phyloP scores from a whole-genome alignment of 2,113 vertebrate species.

The Chlorocebus sabaeus region DNA sequence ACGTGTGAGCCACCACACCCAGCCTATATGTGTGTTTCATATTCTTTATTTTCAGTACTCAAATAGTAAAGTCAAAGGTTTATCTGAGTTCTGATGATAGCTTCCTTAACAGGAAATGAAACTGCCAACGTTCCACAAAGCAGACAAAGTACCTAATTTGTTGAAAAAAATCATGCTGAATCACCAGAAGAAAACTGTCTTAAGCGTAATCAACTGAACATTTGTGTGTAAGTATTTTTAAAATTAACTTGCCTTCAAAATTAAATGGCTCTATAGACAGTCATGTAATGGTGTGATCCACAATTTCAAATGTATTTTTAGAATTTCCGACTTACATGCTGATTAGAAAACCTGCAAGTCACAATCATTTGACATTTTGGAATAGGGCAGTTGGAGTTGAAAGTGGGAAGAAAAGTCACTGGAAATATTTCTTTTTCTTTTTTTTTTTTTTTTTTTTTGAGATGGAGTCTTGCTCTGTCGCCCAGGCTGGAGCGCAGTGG shows the following conservation, averaged over 20 bases:
- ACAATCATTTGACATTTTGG: not conserved
- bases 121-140: slow-evolving; percentile 30
- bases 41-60: slow-evolving; percentile 26
- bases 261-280: not conserved
- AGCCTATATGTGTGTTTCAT: not conserved
- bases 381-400: not conserved
- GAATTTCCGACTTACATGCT: slow-evolving; percentile 36
- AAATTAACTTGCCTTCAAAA: slow-evolving; percentile 40
- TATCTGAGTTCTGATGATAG: slow-evolving; percentile 39
- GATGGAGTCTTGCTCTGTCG: too few relatives aligned
- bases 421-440: not conserved
- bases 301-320: slow-evolving; percentile 42
- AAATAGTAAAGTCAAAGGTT: slow-evolving; percentile 35
- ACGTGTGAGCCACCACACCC: too few relatives aligned
- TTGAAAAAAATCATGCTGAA: slow-evolving; percentile 61
- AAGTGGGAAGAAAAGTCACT: not conserved
- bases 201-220: slow-evolving; percentile 36
- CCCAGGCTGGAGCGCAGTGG: too few relatives aligned
- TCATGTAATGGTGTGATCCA: not conserved
- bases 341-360: not conserved
- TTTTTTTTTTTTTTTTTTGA: too few relatives aligned
- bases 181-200: slow-evolving; percentile 44
- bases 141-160: slow-evolving; percentile 15
- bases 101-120: slow-evolving; percentile 63
- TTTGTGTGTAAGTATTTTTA: slow-evolving; percentile 30